Conservation (phyloP, 2,797 vertebrate species). For the Pangasius larnaudii region DNA sequence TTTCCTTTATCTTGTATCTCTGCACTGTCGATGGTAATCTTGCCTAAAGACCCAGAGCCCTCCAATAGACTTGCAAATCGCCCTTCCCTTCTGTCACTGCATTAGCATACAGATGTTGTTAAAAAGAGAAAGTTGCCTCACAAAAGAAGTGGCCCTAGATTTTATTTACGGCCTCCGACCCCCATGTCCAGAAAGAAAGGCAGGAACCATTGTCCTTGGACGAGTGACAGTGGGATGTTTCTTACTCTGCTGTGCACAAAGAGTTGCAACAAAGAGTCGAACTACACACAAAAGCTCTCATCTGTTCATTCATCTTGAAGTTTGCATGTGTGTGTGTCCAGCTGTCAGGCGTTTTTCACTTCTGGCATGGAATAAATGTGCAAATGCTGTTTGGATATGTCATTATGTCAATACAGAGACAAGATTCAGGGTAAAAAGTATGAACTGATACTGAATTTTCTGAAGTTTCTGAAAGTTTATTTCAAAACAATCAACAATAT, state of each 20-base stretch:
- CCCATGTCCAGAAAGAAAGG: conserved; percentile 39
- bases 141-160: conserved; percentile 65
- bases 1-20: neutral
- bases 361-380: conserved; percentile 27
- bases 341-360: conserved; percentile 40
- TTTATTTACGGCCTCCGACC: conserved; percentile 50
- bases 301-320: conserved; percentile 53
- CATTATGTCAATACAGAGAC: neutral
- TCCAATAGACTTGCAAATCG: conserved; percentile 64
- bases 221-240: conserved; percentile 60
- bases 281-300: conserved; percentile 55
- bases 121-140: conserved; percentile 70
- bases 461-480: conserved; percentile 68
- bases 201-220: conserved; percentile 53
- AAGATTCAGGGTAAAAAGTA: neutral
- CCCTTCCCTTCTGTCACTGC: conserved; percentile 62
- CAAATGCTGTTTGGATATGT: neutral
- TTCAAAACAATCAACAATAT: conserved; percentile 74
- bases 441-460: too few species aligned
- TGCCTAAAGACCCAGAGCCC: conserved; percentile 46
- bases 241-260: conserved; percentile 49
- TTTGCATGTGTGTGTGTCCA: conserved; percentile 44
- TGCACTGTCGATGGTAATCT: conserved; percentile 26
- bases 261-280: conserved; percentile 51
- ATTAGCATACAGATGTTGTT: conserved; percentile 84